phyloP scores from a whole-genome alignment of 2,797 vertebrate genomes.

The Neoniphon sammara region DNA sequence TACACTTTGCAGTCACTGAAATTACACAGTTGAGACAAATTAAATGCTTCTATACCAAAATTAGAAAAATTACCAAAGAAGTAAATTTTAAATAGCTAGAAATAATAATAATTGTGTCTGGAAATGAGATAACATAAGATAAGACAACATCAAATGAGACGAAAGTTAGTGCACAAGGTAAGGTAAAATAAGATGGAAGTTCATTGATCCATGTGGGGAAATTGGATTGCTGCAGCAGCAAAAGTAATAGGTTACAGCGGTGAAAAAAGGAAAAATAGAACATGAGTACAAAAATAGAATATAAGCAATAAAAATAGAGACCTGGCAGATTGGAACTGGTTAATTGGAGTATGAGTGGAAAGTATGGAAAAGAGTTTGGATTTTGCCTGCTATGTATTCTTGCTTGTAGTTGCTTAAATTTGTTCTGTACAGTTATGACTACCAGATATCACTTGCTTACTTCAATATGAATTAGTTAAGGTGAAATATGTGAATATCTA shows the following conservation, averaged over 20 bases:
- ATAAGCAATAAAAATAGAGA: not conserved
- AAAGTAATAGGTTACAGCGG: not conserved
- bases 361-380: too few relatives aligned
- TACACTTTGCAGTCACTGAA: not conserved
- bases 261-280: not conserved
- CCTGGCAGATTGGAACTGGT: too few relatives aligned
- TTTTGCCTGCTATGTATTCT: not conserved
- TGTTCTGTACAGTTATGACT: too few relatives aligned
- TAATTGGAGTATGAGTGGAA: not conserved
- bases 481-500: too few relatives aligned
- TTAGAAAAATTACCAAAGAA: too few relatives aligned
- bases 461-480: too few relatives aligned
- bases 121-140: not conserved
- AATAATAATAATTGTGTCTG: not conserved
- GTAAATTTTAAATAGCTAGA: not conserved
- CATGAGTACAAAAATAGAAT: constrained; percentile 3
- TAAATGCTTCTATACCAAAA: too few relatives aligned
- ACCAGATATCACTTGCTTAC: too few relatives aligned
- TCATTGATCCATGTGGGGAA: not conserved
- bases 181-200: not conserved
- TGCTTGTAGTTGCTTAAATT: not conserved
- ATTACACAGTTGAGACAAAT: not conserved
- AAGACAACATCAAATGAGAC: too few relatives aligned
- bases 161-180: not conserved
- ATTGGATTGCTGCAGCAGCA: not conserved